Evolutionary conservation across 53 echinoderm and acorn worm species (phyloP).

Genomic region (Echinarachnius parma): DNA sequence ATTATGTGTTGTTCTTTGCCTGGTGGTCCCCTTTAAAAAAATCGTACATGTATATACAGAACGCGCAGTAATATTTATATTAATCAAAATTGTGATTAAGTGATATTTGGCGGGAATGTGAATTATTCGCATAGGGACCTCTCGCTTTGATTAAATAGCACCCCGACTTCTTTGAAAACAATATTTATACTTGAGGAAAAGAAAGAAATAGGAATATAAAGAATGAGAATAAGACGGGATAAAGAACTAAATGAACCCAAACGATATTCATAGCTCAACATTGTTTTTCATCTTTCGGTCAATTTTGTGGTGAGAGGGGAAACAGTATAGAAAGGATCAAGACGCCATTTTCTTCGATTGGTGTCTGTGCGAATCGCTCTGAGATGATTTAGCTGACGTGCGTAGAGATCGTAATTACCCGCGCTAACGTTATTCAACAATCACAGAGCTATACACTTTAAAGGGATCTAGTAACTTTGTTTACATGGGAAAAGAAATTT

Average conservation of each 20-base stretch:
- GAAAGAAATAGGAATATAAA: no score
- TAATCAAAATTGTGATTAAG: no score
- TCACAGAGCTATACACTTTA: no score
- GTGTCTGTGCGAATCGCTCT: conserved; percentile 30
- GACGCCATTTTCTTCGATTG: conserved; percentile 51
- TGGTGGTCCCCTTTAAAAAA: no score
- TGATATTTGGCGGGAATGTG: no score
- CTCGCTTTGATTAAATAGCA: conserved; percentile 2
- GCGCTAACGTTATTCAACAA: conserved; percentile 32
- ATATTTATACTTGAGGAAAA: conserved; percentile 21
- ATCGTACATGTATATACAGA: no score
- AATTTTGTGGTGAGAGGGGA: conserved; percentile 10
- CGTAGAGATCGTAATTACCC: conserved; percentile 37
- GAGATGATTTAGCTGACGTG: conserved; percentile 38
- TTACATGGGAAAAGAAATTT: no score
- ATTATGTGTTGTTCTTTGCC: no score
- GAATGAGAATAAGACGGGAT: neutral
- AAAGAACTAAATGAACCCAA: conserved; percentile 40
- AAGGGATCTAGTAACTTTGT: no score
- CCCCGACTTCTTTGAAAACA: conserved; percentile 40
- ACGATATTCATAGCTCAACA: conserved; percentile 41
- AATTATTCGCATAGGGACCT: no score
- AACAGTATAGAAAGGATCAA: conserved; percentile 7
- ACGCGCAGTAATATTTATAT: no score
- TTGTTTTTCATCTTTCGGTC: conserved; percentile 33